Conservation (phyloP, 2,888 invertebrate genomes). For the Rugalucina vietnamica region DNA sequence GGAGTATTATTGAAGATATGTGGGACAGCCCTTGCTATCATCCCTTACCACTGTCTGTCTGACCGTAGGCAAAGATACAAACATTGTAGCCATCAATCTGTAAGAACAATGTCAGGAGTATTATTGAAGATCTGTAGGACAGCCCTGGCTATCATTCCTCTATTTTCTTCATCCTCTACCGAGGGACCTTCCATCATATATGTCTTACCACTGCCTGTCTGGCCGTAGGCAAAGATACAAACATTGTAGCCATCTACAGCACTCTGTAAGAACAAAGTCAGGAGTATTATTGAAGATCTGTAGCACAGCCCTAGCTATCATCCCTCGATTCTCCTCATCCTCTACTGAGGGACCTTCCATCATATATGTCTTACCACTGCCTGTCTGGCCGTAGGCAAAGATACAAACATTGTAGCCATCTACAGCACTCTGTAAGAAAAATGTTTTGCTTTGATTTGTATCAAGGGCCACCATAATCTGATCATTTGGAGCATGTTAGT, state of each 20-base stretch:
- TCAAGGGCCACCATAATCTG: too few relatives aligned
- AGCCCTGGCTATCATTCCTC: constrained; percentile 93
- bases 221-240: constrained; percentile 84
- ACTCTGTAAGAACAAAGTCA: constrained; percentile 85
- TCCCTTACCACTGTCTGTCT: constrained; percentile 87
- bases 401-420: constrained; percentile 86
- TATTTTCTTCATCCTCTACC: constrained; percentile 60
- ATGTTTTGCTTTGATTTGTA: too few relatives aligned
- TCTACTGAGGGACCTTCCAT: constrained; percentile 79
- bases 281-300: constrained; percentile 91
- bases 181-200: constrained; percentile 82
- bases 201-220: constrained; percentile 84
- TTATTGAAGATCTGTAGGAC: constrained; percentile 91
- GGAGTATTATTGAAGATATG: constrained; percentile 90
- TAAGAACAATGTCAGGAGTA: constrained; percentile 88
- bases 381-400: constrained; percentile 84
- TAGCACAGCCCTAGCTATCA: constrained; percentile 93
- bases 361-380: constrained; percentile 83
- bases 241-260: constrained; percentile 88
- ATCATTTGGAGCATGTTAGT: too few relatives aligned
- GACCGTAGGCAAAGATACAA: constrained; percentile 84
- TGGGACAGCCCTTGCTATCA: constrained; percentile 93
- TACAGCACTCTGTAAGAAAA: too few relatives aligned
- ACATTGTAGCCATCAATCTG: constrained; percentile 89
- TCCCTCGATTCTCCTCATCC: constrained; percentile 86